phyloP scores from a whole-genome alignment of 2,113 vertebrate genomes.

The Paramormyrops kingsleyae region DNA sequence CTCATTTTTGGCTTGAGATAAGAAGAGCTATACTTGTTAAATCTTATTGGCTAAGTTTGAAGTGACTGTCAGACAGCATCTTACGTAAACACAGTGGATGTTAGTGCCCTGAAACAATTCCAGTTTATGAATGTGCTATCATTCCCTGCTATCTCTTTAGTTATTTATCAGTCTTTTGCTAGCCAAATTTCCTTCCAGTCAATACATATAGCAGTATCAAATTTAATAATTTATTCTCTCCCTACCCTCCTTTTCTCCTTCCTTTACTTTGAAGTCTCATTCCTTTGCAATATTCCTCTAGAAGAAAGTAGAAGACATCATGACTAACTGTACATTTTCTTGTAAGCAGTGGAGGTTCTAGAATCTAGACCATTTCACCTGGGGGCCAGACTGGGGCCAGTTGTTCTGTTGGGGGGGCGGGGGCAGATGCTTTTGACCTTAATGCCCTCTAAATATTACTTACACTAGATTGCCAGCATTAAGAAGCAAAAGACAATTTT shows the following conservation, averaged over 20 bases:
- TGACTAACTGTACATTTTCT: neutral
- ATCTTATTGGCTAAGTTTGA: slow-evolving; percentile 1
- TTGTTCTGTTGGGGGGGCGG: no score
- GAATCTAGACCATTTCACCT: no score
- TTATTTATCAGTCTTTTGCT: neutral
- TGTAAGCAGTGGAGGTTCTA: neutral
- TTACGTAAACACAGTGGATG: neutral
- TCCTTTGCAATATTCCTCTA: neutral
- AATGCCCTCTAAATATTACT: no score
- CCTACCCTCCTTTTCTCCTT: neutral
- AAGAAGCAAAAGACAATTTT: no score
- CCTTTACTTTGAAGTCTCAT: neutral
- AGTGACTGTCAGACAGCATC: neutral
- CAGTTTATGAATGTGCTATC: neutral
- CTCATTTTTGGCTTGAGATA: slow-evolving; percentile 1
- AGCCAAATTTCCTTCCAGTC: slow-evolving; percentile 2
- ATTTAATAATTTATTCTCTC: neutral
- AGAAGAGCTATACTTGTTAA: neutral
- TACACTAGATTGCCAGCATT: no score
- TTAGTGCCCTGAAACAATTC: neutral
- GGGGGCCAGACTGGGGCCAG: no score
- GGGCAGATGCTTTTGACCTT: no score
- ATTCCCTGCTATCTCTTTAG: neutral
- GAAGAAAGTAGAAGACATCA: neutral
- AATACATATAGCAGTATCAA: neutral